Evolutionary conservation across 2,797 vertebrate species (phyloP), one percentile per base, ranked within the genome.

Genomic region (Neostethus bicornis): DNA sequence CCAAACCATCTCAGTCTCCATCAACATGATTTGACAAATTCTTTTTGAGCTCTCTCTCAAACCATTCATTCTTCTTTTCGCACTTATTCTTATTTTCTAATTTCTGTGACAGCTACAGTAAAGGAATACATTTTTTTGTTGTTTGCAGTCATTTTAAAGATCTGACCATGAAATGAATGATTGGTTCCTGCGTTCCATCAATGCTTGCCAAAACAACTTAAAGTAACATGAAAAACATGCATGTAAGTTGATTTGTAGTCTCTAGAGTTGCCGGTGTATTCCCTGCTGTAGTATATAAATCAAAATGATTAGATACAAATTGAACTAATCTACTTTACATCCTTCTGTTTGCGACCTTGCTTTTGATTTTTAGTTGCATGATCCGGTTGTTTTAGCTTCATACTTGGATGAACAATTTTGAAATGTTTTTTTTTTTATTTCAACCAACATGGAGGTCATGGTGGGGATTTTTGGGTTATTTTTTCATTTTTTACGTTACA

Each of bases 1-100:
- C n/a, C n/a, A n/a, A n/a, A n/a, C n/a, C n/a, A n/a, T n/a, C n/a
- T n/a, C n/a, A n/a, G n/a, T n/a, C n/a, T n/a, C n/a, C n/a, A n/a
- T n/a, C n/a, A n/a, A 57, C 2, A 38, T 13, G 47, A 78, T 76
- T 64, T 45, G 70, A 70, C 51, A 64, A 66, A 38, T 37, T 11
- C 43, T n/a, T 45, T 43, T 51, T 41, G 46, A 67, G 50, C 47
- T 69, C 42, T 16, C 17, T 14, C 38, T 39, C 13, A 11, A 23
- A 2, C 12, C 4, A 28, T 29, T 13, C 35, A 25, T 16, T 24
- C 20, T 10, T 48, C 32, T 29, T 54, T 79, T 58, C 54, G 55
- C 70, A 45, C 66, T n/a, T 38, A 19, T 34, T 14, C 45, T 29
- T 32, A 53, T 52, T 25, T 46, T 45, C 31, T 31, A 12, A 12